Conservation (phyloP, 2,113 vertebrate species). For the Leiothrix lutea region DNA sequence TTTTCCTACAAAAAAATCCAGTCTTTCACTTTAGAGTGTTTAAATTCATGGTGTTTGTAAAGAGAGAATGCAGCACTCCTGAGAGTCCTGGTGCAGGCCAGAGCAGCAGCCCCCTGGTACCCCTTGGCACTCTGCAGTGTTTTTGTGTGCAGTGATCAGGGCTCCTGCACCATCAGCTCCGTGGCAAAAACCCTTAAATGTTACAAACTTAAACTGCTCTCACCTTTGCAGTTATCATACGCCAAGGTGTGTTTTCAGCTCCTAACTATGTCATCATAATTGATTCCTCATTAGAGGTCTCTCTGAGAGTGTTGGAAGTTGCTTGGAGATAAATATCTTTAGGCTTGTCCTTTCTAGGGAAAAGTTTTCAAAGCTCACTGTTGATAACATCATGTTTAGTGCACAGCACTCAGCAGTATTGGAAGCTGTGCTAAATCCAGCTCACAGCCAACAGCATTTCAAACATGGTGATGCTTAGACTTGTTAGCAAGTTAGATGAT, state of each 20-base stretch:
- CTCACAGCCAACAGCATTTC: neutral
- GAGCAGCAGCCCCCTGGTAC: neutral
- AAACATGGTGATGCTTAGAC: neutral
- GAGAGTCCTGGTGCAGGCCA: neutral
- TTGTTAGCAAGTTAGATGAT: neutral
- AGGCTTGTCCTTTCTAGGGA: neutral
- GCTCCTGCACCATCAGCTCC: neutral
- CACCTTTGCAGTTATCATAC: neutral
- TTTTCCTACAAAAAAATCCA: neutral
- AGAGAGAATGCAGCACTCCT: neutral
- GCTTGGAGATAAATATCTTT: neutral
- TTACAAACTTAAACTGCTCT: neutral
- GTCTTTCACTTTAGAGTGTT: neutral
- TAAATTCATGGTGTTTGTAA: neutral
- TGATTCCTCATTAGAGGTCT: neutral
- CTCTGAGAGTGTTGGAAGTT: neutral
- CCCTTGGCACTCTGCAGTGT: neutral
- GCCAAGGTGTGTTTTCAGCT: neutral
- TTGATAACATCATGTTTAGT: neutral
- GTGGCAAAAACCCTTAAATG: neutral
- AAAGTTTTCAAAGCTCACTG: neutral
- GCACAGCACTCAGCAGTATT: neutral
- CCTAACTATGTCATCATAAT: neutral
- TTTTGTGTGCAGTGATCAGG: neutral
- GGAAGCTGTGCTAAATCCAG: neutral